Base-by-base conservation (phyloP, 2,888 invertebrate genomes). In the Pediacus dermestoides region DNA sequence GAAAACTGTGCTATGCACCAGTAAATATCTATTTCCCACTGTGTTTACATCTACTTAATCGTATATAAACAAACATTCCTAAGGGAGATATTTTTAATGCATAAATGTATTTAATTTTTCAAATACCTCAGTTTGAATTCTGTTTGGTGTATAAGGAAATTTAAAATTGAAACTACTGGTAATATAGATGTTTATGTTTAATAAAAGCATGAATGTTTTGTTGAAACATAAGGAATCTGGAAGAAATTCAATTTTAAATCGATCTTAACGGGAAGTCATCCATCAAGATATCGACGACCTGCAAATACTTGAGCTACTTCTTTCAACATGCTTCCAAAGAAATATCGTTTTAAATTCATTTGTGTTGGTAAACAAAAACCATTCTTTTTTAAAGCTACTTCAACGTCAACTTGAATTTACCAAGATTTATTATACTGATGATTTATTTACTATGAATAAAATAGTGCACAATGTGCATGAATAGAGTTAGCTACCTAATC, bases 261-360 rank as follows among this genome's bases (percentile, higher is more conserved):
- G 39, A 25, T 39, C n/a, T 15, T 27, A 22, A 16, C 16, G 16
- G 23, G 27, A 34, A 34, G 22, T 34, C 39, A 39, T 39, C 39
- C 39, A 39, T 39, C 39, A 39, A 30, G 34, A 34, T 39, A 34
- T 30, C 30, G 27, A 23, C 34, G 22, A 23, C 16, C 30, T 34
- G 34, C 22, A 33, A 34, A 32, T 27, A 13, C 32, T 26, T 23
- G 22, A 18, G 22, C 30, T 30, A 36, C 30, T 36, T 27, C 27
- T 26, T 16, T 23, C 26, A 28, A 28, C 14, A 28, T 13, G 28
- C 27, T 26, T 23, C 27, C 16, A 27, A 26, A 28, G 28, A 26
- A 26, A 27, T 34, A 34, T 34, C 25, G 25, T 28, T 34, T 26
- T 34, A 34, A 26, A 26, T 34, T 34, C 27, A 34, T 34, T 25